These are phyloP conservation scores for Chloropsis cyanopogon DNA, from an alignment of 2,113 vertebrate genomes.

Conservation along the genomic window DNA sequence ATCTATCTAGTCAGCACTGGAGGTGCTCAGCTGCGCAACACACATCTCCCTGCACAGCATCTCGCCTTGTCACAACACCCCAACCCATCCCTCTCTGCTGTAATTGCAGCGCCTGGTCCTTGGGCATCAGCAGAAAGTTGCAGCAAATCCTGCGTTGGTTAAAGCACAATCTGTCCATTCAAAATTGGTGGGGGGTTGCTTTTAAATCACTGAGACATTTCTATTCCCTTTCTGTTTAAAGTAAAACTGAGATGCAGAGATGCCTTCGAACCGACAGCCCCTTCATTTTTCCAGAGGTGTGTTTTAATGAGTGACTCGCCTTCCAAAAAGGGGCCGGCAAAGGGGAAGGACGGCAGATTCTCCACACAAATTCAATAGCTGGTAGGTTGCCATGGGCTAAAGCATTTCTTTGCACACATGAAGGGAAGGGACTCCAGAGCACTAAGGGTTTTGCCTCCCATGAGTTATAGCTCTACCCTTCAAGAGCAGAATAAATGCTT, in stretches of 20 bases:
- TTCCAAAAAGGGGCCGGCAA: slow-evolving; percentile 63
- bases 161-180: slow-evolving; percentile 4
- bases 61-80: neutral
- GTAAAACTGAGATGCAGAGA: slow-evolving; percentile 27
- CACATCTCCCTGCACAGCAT: neutral
- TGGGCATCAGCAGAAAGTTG: slow-evolving; percentile 53
- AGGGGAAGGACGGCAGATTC: slow-evolving; percentile 58
- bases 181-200: slow-evolving; percentile 18
- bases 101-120: neutral
- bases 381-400: slow-evolving; percentile 62
- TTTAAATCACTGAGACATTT: slow-evolving; percentile 32
- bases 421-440: slow-evolving; percentile 57
- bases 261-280: slow-evolving; percentile 51
- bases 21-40: neutral
- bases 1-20: neutral
- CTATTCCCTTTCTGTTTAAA: slow-evolving; percentile 57
- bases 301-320: slow-evolving; percentile 60
- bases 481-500: slow-evolving; percentile 65
- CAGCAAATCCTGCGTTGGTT: neutral
- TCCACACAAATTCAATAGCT: slow-evolving; percentile 66
- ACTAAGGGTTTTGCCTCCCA: slow-evolving; percentile 63
- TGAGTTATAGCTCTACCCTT: slow-evolving; percentile 69
- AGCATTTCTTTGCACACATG: slow-evolving; percentile 63
- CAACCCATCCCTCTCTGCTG: neutral
- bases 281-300: slow-evolving; percentile 65